Percentiles rank a stretch among this genome's conserved stretches.
Evolutionary conservation across 2,113 vertebrate genomes (phyloP).

Genomic region (Grammomys surdaster): DNA sequence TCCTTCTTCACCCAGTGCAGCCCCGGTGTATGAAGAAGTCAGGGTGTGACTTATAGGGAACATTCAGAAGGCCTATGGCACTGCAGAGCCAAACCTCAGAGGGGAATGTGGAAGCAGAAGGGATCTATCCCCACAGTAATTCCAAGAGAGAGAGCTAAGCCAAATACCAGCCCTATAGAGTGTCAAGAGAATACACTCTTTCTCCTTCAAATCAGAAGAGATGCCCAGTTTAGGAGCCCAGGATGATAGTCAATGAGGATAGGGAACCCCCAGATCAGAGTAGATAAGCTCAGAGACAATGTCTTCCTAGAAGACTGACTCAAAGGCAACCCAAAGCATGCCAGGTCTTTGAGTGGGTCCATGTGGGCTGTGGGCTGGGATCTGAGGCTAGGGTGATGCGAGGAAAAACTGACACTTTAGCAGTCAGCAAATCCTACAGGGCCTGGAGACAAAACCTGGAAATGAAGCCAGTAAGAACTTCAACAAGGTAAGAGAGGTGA

Average conservation of each 20-base stretch:
- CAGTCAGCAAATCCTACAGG: neutral
- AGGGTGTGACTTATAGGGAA: neutral
- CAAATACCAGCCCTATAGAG: neutral
- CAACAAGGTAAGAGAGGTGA: neutral
- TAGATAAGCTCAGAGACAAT: neutral
- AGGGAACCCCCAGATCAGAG: rapidly evolving
- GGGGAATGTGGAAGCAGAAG: neutral
- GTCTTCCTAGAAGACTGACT: neutral
- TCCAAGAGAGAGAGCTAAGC: neutral
- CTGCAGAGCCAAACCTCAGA: neutral
- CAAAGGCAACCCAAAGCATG: rapidly evolving
- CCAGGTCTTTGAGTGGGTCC: too few relatives aligned
- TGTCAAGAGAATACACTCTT: neutral
- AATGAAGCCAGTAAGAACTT: neutral
- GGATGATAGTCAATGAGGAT: neutral
- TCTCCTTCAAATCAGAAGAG: neutral
- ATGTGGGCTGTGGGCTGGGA: too few relatives aligned
- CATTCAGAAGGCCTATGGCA: rapidly evolving
- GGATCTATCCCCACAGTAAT: neutral
- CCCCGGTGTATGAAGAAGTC: neutral
- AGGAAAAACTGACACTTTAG: neutral
- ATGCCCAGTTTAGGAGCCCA: neutral
- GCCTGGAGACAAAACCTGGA: neutral
- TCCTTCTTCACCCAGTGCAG: rapidly evolving
- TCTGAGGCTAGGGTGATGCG: neutral